These are phyloP conservation scores for Plutella xylostella DNA, from an alignment of 2,888 invertebrate genomes.

Conservation along the genomic window DNA sequence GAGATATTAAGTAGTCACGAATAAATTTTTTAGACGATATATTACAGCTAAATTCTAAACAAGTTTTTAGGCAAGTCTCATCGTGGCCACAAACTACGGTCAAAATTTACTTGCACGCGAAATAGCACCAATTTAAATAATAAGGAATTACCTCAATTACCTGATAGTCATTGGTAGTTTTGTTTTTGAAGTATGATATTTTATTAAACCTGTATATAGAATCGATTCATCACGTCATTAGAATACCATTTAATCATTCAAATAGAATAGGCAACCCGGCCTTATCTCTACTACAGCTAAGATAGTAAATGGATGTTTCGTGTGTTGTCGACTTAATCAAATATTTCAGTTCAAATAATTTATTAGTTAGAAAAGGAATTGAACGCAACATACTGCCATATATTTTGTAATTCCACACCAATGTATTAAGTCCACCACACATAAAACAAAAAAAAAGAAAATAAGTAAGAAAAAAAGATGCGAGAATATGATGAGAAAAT, in stretches of 20 bases:
- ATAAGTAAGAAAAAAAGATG: background rate
- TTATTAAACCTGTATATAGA: constrained; percentile 56
- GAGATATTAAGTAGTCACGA: constrained; percentile 20
- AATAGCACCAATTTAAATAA: constrained; percentile 13
- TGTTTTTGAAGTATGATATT: constrained; percentile 28
- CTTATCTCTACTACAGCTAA: constrained; percentile 50
- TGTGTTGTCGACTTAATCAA: constrained; percentile 17
- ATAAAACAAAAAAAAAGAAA: background rate
- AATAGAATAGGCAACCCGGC: constrained; percentile 63
- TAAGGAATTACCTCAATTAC: constrained; percentile 26
- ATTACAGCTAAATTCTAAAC: background rate
- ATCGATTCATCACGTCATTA: constrained; percentile 28
- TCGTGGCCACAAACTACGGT: background rate
- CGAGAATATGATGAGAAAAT: background rate
- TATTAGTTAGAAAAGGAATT: constrained; percentile 48
- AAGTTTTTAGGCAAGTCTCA: background rate
- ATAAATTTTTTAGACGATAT: constrained; percentile 14
- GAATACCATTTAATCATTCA: constrained; percentile 41
- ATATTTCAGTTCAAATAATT: constrained; percentile 2
- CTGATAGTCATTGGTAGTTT: constrained; percentile 34
- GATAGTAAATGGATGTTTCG: constrained; percentile 32
- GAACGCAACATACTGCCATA: constrained; percentile 63
- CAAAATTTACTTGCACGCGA: constrained; percentile 1
- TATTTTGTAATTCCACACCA: constrained; percentile 36
- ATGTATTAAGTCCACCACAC: background rate